Evolutionary conservation across 2,113 vertebrate genomes (phyloP), one percentile per base, ranked within the genome.

Genomic region (Sapajus apella): DNA sequence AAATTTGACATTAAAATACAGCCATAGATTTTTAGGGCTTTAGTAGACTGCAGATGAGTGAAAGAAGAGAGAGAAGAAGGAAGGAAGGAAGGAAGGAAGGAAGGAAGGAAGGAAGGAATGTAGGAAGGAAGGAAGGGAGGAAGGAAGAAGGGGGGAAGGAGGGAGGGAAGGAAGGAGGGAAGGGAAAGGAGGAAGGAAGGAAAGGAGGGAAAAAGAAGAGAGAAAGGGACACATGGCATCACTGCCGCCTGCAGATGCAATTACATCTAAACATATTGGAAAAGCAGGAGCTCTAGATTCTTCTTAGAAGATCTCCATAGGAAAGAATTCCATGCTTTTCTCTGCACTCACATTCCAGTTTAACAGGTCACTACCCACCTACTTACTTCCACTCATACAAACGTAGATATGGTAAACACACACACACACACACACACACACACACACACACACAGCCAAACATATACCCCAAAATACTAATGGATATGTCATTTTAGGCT

Each of bases 111-210:
- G 16, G 35, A 8, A 18, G 10, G 30, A 7, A 6, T 0, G 5
- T 11, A 5, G 3, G 17, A n/a, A 10, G 5, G 32, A 30, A 13
- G 8, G 14, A 68, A 0, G 6, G 13, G 27, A 52, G 10, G 30
- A 4, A 43, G 0, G 7, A 9, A 6, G 30, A 8, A 43, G 0
- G 7, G 6, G 6, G 5, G 32, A 20, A 27, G 6, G 2, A 32
- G 8, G 3, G 23, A 2, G 8, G 3, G n/a, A 3, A 8, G 25
- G 27, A 23, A 12, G 8, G 21, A 10, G 12, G 35, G 70, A 14
- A 9, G 20, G 13, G 16, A 23, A 5, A 18, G 5, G 30, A 7
- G 11, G 0, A 8, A 43, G 1, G 7, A 9, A n/a, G 12, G n/a
- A 0, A 25, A 8, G 11, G 35, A 14, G 6, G 10, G 32, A 20